phyloP scores from a whole-genome alignment of 2,888 invertebrate genomes.

The Drosophila antonietae region DNA sequence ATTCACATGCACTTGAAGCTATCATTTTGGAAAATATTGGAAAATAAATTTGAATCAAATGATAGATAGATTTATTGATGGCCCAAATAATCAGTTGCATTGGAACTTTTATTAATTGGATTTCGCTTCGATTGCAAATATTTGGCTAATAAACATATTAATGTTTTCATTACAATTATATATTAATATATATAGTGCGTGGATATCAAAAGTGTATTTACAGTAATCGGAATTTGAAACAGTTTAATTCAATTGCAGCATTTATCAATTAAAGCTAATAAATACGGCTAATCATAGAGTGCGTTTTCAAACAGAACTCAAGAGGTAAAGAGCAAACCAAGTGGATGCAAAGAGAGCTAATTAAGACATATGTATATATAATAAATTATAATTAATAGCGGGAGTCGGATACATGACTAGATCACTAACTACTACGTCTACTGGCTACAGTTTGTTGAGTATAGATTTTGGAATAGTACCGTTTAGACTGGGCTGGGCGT shows the following conservation, averaged over 20 bases:
- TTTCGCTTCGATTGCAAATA: background rate
- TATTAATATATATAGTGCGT: conserved; percentile 19
- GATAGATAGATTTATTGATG: background rate
- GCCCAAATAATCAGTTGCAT: conserved; percentile 5
- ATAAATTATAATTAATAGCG: conserved; percentile 4
- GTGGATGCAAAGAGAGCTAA: conserved; percentile 40
- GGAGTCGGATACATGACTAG: conserved; percentile 45
- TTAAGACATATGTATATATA: conserved; percentile 22
- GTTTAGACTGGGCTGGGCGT: conserved; percentile 85
- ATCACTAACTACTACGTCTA: conserved; percentile 25
- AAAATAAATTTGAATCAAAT: conserved; percentile 23
- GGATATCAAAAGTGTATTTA: conserved; percentile 44
- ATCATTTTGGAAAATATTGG: conserved; percentile 21
- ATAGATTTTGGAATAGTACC: conserved; percentile 85
- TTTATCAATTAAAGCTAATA: conserved; percentile 64
- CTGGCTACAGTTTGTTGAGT: conserved; percentile 82
- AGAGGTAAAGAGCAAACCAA: conserved; percentile 53
- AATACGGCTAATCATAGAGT: conserved; percentile 57
- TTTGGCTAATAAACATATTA: conserved; percentile 22
- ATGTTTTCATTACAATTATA: conserved; percentile 14
- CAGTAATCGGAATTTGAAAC: conserved; percentile 32
- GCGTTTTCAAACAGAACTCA: conserved; percentile 46
- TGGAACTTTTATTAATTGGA: conserved; percentile 54
- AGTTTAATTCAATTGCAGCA: conserved; percentile 45
- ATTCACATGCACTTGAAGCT: conserved; percentile 34